phyloP scores from a whole-genome alignment of 2,797 vertebrate species.

The Pachyuromys duprasi region DNA sequence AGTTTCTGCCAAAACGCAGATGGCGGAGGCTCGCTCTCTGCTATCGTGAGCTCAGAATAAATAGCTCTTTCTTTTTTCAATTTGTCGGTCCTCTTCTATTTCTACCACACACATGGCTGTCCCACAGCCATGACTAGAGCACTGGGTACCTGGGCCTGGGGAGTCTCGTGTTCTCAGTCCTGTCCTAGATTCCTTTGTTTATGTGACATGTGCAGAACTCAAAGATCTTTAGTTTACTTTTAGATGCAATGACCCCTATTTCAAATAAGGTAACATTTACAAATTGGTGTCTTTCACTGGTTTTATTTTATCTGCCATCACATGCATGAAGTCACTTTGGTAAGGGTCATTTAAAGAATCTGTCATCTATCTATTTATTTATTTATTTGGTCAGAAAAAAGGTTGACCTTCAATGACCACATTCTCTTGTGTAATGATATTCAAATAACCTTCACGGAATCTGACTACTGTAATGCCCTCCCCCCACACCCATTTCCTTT shows the following conservation, averaged over 20 bases:
- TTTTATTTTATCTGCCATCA: background rate
- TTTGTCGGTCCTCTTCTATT: background rate
- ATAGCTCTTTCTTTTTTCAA: background rate
- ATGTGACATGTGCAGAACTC: background rate
- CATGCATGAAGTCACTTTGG: background rate
- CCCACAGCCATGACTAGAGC: background rate
- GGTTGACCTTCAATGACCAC: background rate
- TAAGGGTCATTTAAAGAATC: background rate
- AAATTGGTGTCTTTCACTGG: background rate
- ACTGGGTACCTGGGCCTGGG: too few relatives aligned
- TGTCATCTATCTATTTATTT: too few relatives aligned
- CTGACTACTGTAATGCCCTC: background rate
- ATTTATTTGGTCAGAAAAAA: background rate
- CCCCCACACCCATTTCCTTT: background rate
- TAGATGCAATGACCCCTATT: background rate
- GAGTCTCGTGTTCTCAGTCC: background rate
- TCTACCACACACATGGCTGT: background rate
- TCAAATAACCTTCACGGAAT: background rate
- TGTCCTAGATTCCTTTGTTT: background rate
- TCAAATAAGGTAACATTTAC: background rate
- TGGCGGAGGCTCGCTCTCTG: background rate
- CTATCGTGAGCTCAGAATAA: background rate
- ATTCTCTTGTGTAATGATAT: background rate
- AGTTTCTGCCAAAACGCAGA: slow-evolving; percentile 18
- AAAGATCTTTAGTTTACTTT: background rate